These are phyloP conservation scores for Hycleus cichorii DNA, from an alignment of 1,140 invertebrate genomes.

Conservation along the genomic window DNA sequence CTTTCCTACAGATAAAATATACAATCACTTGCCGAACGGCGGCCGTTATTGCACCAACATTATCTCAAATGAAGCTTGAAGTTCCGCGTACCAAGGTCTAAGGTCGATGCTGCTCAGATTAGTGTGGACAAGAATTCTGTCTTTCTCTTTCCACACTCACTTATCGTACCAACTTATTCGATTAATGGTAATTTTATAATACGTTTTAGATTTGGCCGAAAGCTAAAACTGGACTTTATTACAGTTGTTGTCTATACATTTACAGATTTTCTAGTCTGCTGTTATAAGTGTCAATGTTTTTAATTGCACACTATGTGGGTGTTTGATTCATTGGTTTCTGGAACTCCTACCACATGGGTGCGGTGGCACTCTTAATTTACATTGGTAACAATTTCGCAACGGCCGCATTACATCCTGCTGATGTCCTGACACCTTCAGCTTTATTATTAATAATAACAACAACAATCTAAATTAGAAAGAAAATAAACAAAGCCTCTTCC, in stretches of 20 bases:
- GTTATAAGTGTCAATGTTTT: conserved; percentile 9
- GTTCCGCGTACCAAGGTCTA: conserved; percentile 18
- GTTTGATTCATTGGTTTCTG: conserved; percentile 11
- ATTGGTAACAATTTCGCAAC: not conserved
- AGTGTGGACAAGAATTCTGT: not conserved
- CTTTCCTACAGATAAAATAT: not conserved
- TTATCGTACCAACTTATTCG: not conserved
- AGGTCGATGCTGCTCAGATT: conserved; percentile 4
- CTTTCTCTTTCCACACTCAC: not conserved
- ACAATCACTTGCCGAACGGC: conserved; percentile 10
- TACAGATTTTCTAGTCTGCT: not conserved
- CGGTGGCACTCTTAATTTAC: conserved; percentile 7
- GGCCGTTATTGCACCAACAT: conserved; percentile 1
- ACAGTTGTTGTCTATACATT: not conserved
- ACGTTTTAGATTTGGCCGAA: not conserved
- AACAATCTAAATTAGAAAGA: no score
- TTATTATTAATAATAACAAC: no score
- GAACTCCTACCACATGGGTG: conserved; percentile 5
- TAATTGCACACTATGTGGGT: conserved; percentile 12
- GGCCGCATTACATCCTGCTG: no score
- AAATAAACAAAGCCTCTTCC: no score
- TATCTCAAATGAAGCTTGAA: conserved; percentile 15
- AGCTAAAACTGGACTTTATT: not conserved
- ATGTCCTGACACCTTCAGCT: no score
- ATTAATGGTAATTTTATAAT: not conserved